phyloP scores from a whole-genome alignment of 2,797 vertebrate genomes.

The Clamator glandarius region DNA sequence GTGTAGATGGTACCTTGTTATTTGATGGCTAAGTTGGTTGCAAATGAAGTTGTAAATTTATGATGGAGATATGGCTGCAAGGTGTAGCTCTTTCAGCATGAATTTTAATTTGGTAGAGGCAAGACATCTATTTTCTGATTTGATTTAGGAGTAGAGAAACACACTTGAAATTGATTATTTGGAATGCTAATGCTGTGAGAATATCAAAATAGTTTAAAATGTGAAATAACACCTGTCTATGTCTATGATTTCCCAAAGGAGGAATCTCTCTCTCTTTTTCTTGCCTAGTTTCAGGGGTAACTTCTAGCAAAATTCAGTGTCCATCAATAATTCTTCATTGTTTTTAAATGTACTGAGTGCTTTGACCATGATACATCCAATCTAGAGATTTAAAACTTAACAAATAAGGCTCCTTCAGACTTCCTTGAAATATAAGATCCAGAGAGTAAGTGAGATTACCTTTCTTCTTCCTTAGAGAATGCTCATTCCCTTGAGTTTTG shows the following conservation, averaged over 20 bases:
- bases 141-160: conserved; percentile 3
- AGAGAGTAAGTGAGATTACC: neutral
- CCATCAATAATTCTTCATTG: neutral
- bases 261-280: neutral
- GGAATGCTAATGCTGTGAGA: neutral
- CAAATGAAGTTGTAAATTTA: neutral
- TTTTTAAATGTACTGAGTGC: neutral
- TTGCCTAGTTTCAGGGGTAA: neutral
- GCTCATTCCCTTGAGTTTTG: neutral
- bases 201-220: neutral
- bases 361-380: neutral
- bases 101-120: neutral
- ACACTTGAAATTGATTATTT: conserved; percentile 39
- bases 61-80: neutral
- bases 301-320: neutral
- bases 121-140: neutral
- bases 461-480: neutral
- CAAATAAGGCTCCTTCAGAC: neutral
- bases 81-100: neutral
- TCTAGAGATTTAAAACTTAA: neutral
- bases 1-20: neutral
- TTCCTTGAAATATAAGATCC: neutral
- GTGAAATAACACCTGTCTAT: neutral
- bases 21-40: neutral
- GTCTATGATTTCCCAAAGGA: neutral